A percentile compares a stretch with the other conserved stretches of the same genome.
Evolutionary conservation across 2,113 vertebrate genomes (phyloP).

Genomic region (Podocnemis expansa): DNA sequence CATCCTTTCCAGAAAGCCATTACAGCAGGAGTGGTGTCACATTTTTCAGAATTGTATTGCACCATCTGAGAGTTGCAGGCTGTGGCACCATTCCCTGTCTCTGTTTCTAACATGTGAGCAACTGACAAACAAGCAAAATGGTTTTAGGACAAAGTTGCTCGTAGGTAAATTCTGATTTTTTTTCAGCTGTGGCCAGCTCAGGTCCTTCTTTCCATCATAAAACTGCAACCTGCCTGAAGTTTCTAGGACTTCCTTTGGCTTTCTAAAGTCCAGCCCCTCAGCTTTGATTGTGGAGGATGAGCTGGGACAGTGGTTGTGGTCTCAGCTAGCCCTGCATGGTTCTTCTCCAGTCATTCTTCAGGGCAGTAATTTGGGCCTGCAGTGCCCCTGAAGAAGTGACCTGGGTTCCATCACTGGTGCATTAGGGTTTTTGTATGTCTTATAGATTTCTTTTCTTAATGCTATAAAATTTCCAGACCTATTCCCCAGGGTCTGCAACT

Average conservation of each 20-base stretch:
- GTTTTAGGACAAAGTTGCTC: background rate
- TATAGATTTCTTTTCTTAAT: rapidly evolving
- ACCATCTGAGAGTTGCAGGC: background rate
- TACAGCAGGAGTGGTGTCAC: background rate
- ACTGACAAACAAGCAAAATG: background rate
- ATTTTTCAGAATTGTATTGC: background rate
- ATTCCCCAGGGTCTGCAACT: no score
- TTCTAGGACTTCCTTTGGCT: background rate
- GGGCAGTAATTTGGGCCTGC: background rate
- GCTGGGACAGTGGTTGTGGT: no score
- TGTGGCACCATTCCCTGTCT: background rate
- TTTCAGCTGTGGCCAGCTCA: background rate
- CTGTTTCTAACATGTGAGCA: background rate
- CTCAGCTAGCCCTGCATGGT: background rate
- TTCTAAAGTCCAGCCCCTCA: background rate
- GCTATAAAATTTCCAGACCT: rapidly evolving
- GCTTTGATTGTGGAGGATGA: background rate
- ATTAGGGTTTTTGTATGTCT: background rate
- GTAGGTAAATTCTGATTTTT: background rate
- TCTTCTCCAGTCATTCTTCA: background rate
- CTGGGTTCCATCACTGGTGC: rapidly evolving
- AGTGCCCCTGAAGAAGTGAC: background rate
- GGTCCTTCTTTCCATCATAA: background rate
- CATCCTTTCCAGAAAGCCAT: background rate
- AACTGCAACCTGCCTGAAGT: background rate